Base-by-base conservation (phyloP, 2,888 invertebrate genomes). In the Mongoloraphidia duomilia region DNA sequence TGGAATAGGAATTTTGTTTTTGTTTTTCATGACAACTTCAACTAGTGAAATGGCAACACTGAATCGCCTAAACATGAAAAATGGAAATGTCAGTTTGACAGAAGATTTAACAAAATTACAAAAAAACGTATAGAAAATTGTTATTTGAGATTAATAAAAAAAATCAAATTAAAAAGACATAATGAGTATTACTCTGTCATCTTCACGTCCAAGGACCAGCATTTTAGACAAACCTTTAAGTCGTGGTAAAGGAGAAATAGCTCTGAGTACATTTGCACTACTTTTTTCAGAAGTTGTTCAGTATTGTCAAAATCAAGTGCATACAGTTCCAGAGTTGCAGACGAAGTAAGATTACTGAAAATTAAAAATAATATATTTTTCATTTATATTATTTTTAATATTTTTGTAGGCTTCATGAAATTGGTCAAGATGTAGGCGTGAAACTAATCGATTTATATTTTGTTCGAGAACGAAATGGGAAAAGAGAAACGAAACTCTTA, bases 231-330 rank as follows among this genome's bases (percentile, higher is more conserved):
- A 91, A 67, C 88, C 91, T 2, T 66, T 95, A 2, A 91, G 91
- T 58, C 88, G 90, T 70, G 93, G 93, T 8, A 92, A 91, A 69
- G 84, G 85, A 12, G 94, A 94, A 75, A 84, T 93, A 49, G 94
- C 92, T 44, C 69, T 93, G 47, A 90, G 91, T 58, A 84, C 92
- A 59, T 97, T 91, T 70, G 94, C 96, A 1, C 74, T 99, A 44
- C 73, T 98, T 49, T 98, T 98, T 68, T 95, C 96, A 14, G 98
- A 99, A 76, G 84, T 97, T 53, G 94, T 98, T 2, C 94, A 96
- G 65, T 98, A 98, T 70, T 93, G 93, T 62, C 96, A 98, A 73
- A 94, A 89, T 72, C 83, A 91, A 59, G 93, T 93, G 9, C 88
- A 88, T 63, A 93, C 92, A 10, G 88, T 96, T 35, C 85, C 89